Evolutionary conservation across 2,113 vertebrate species (phyloP).

Genomic region (Bucco capensis): DNA sequence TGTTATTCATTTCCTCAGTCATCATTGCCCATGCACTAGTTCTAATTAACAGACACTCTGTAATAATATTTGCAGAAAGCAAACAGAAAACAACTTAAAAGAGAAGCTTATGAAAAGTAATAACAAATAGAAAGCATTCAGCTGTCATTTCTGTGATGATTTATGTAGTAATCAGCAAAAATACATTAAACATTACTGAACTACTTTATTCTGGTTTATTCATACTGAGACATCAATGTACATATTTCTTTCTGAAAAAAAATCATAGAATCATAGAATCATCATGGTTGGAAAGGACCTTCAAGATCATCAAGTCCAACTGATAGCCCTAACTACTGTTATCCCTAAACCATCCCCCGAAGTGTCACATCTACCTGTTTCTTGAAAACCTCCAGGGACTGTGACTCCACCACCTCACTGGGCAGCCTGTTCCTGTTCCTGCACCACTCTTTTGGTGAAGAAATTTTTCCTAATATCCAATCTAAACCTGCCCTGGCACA

Average conservation of each 20-base stretch:
- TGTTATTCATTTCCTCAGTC: neutral
- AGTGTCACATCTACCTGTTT: too few species aligned
- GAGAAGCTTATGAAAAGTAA: neutral
- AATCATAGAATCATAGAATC: too few species aligned
- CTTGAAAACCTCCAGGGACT: too few species aligned
- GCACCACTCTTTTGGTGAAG: too few species aligned
- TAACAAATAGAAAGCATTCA: neutral
- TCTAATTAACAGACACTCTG: neutral
- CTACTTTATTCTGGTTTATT: neutral
- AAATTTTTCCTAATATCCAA: too few species aligned
- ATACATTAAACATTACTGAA: neutral
- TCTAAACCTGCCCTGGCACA: too few species aligned
- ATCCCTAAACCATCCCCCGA: too few species aligned
- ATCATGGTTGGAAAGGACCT: too few species aligned
- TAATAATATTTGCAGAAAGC: neutral
- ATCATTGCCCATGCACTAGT: neutral
- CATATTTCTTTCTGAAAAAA: neutral
- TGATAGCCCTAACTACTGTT: too few species aligned
- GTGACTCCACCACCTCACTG: too few species aligned
- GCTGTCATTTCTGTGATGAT: neutral
- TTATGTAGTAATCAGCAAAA: neutral
- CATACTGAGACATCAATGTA: neutral
- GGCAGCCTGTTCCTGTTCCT: too few species aligned
- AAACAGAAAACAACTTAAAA: neutral
- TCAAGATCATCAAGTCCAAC: too few species aligned